Evolutionary conservation across 2,888 invertebrate genomes (phyloP), one percentile per base, ranked within the genome.

Genomic region (Lymantria dispar): DNA sequence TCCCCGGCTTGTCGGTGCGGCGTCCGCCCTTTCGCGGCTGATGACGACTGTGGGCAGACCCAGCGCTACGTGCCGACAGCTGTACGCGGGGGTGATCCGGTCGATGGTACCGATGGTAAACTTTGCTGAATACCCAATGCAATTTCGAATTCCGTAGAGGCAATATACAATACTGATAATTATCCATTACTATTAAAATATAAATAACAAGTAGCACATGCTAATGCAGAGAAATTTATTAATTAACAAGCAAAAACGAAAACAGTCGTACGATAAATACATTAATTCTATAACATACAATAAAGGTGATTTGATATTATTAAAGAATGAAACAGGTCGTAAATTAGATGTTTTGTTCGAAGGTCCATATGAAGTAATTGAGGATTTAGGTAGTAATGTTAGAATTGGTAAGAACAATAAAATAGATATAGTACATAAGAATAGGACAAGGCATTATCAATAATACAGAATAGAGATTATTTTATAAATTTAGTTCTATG

Each of bases 331-430:
- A 50, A 22, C 22, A 7, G 12, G 36, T 14, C 10, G 30, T 13
- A 56, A 53, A 43, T 39, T 50, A 41, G 45, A 50, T 45, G 1
- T 2, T 0, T 3, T 53, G 1, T 56, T 15, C 46, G n/a, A 45
- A 22, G 50, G 53, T 31, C 58, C 46, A 5, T 58, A 33, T 36
- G 47, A 1, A n/a, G 43, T 58, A 10, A 0, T 41, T 0, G 42
- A 50, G 43, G 46, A 54, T 42, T 22, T 39, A 31, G 47, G 45
- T 30, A 29, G 30, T 43, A 58, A 58, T 33, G 41, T 57, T 9
- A 45, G 9, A 33, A 49, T 54, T 30, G 7, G 7, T 41, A 50
- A 56, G 38, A 50, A 50, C 42, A 43, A 40, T 33, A 43, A 43
- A 8, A 14, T 33, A 43, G 43, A 43, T 3, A 33, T 33, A 12